These are phyloP conservation scores for Bicyclus anynana DNA, from an alignment of 1,140 invertebrate genomes.

Conservation along the genomic window DNA sequence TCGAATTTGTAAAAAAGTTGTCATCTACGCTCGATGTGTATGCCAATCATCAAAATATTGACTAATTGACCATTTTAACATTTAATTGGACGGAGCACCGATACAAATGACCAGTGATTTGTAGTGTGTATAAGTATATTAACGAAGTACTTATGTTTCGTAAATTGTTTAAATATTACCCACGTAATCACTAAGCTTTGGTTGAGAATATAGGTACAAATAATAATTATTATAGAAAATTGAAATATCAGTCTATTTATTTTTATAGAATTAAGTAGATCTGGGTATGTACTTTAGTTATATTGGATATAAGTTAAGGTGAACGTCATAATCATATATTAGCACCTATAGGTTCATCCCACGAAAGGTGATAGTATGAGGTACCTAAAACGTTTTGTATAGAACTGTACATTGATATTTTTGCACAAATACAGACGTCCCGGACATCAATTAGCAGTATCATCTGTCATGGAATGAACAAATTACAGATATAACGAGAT, in stretches of 20 bases:
- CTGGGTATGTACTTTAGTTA: slow-evolving; percentile 21
- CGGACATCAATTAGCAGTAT: no score
- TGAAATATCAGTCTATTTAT: slow-evolving; percentile 54
- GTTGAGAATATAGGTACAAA: slow-evolving; percentile 61
- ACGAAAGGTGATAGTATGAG: no score
- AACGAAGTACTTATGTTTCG: slow-evolving; percentile 7
- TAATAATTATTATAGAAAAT: slow-evolving; percentile 33
- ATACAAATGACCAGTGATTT: slow-evolving; percentile 16
- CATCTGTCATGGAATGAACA: slow-evolving; percentile 19
- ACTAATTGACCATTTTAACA: slow-evolving; percentile 35
- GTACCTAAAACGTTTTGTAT: no score
- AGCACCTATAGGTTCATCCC: slow-evolving; percentile 22
- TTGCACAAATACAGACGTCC: no score
- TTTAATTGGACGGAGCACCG: slow-evolving; percentile 57
- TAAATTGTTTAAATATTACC: slow-evolving; percentile 33
- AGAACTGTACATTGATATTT: no score
- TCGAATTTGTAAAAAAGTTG: neutral
- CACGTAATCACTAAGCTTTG: slow-evolving; percentile 60
- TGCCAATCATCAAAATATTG: slow-evolving; percentile 14
- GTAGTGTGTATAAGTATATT: slow-evolving; percentile 4
- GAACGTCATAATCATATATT: slow-evolving; percentile 28
- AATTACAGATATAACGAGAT: slow-evolving; percentile 59
- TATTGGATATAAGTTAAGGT: slow-evolving; percentile 29
- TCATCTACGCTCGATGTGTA: slow-evolving; percentile 6
- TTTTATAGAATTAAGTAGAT: slow-evolving; percentile 32